phyloP scores from a whole-genome alignment of 2,797 vertebrate species.

The Malurus leucopterus region DNA sequence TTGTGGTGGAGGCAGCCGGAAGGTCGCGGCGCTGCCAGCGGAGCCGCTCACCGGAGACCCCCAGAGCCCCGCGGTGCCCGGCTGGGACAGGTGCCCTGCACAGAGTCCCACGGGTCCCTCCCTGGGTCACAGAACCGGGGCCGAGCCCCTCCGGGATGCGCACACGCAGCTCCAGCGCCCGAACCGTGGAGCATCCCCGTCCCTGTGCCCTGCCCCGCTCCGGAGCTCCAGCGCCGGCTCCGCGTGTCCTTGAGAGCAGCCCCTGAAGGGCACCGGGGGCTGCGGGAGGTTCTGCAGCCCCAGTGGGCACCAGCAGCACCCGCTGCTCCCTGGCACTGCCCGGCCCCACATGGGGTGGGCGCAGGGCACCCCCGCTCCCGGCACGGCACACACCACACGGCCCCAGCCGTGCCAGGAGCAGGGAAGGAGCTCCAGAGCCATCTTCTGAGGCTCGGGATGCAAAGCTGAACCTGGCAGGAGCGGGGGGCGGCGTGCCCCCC shows the following conservation, averaged over 20 bases:
- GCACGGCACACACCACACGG: rapidly evolving
- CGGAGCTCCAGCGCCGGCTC: not conserved
- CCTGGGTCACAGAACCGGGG: rapidly evolving
- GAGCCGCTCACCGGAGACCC: rapidly evolving
- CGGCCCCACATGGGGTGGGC: rapidly evolving
- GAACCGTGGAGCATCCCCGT: rapidly evolving
- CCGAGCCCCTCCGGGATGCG: rapidly evolving
- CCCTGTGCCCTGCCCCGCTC: not conserved
- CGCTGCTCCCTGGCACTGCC: not conserved
- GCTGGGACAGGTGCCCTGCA: not conserved
- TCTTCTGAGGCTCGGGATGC: constrained; percentile 33
- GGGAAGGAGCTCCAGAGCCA: constrained; percentile 38
- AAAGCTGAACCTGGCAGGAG: constrained; percentile 36
- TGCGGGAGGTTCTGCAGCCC: not conserved
- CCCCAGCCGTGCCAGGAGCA: not conserved
- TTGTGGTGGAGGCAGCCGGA: constrained; percentile 43
- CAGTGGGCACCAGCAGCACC: rapidly evolving
- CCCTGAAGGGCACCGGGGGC: not conserved
- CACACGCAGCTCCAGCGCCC: rapidly evolving
- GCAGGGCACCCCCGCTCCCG: rapidly evolving
- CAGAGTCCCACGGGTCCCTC: rapidly evolving
- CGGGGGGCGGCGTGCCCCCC: not conserved
- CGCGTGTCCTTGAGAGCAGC: not conserved
- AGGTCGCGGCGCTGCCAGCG: not conserved
- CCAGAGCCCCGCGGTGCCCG: rapidly evolving